Conservation (phyloP, 2,113 vertebrate genomes). For the Tragelaphus strepsiceros region DNA sequence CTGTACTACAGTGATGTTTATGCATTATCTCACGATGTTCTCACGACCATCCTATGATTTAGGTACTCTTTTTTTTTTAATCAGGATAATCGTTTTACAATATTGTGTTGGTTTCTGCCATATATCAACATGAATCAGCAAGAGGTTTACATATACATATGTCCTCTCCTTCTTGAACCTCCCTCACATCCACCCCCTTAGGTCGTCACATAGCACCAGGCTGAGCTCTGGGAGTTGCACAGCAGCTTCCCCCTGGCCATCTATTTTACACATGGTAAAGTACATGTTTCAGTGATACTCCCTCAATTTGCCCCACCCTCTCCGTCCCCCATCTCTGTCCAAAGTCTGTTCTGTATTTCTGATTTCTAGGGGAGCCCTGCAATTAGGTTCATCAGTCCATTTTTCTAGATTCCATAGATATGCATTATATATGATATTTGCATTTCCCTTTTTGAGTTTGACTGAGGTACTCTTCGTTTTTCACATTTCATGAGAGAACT, state of each 20-base stretch:
- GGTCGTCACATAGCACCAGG: neutral
- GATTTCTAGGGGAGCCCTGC: neutral
- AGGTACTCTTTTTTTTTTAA: neutral
- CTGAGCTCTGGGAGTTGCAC: neutral
- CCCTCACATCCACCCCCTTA: neutral
- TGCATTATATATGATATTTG: neutral
- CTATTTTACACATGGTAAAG: neutral
- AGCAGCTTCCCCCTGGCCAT: neutral
- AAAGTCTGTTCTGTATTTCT: neutral
- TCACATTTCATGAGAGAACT: neutral
- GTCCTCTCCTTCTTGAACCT: neutral
- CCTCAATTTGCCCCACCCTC: neutral
- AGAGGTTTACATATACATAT: neutral
- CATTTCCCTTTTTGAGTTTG: neutral
- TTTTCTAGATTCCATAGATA: neutral
- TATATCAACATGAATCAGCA: neutral
- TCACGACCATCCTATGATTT: neutral
- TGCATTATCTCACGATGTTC: neutral
- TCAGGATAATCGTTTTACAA: neutral
- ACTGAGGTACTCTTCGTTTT: neutral
- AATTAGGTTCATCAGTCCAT: neutral
- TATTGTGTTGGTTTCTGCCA: neutral
- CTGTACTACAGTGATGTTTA: neutral
- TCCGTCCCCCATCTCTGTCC: neutral
- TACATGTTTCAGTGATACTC: neutral